These are phyloP conservation scores for Oxyscelio sp. DNA, from an alignment of 2,888 invertebrate genomes.

Conservation along the genomic window DNA sequence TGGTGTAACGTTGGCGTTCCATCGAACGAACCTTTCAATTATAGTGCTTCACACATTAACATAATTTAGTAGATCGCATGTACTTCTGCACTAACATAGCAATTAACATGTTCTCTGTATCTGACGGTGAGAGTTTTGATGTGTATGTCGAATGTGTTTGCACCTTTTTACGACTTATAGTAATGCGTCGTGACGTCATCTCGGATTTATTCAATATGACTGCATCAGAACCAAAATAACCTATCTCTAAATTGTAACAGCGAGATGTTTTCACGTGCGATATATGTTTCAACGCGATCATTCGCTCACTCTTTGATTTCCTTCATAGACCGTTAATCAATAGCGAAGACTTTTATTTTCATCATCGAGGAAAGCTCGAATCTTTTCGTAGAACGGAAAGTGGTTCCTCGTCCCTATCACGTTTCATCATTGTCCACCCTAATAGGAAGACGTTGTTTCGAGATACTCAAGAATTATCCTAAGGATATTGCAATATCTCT, in stretches of 20 bases:
- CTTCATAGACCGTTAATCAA: slow-evolving; percentile 22
- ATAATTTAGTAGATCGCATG: slow-evolving; percentile 84
- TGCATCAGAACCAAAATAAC: background rate
- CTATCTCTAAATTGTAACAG: slow-evolving; percentile 20
- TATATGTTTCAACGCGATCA: slow-evolving; percentile 40
- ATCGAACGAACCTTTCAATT: slow-evolving; percentile 4
- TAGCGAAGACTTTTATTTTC: background rate
- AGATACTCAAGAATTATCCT: too few species aligned
- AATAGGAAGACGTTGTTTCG: too few species aligned
- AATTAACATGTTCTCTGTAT: slow-evolving; percentile 85
- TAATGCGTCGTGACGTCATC: slow-evolving; percentile 76
- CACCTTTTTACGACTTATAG: slow-evolving; percentile 82
- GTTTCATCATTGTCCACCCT: too few species aligned
- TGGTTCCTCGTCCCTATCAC: slow-evolving; percentile 8
- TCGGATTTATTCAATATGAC: slow-evolving; percentile 47
- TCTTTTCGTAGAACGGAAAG: background rate
- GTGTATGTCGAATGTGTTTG: slow-evolving; percentile 88
- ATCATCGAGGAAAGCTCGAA: background rate
- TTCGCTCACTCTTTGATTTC: slow-evolving; percentile 35
- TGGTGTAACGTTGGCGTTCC: slow-evolving; percentile 31
- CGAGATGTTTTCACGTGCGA: slow-evolving; percentile 61
- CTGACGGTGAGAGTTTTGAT: slow-evolving; percentile 89
- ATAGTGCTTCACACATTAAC: slow-evolving; percentile 57
- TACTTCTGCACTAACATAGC: slow-evolving; percentile 85
- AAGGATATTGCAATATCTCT: too few species aligned